These are phyloP conservation scores for Circaetus cinerascens DNA, from an alignment of 2,113 vertebrate genomes.

Conservation along the genomic window DNA sequence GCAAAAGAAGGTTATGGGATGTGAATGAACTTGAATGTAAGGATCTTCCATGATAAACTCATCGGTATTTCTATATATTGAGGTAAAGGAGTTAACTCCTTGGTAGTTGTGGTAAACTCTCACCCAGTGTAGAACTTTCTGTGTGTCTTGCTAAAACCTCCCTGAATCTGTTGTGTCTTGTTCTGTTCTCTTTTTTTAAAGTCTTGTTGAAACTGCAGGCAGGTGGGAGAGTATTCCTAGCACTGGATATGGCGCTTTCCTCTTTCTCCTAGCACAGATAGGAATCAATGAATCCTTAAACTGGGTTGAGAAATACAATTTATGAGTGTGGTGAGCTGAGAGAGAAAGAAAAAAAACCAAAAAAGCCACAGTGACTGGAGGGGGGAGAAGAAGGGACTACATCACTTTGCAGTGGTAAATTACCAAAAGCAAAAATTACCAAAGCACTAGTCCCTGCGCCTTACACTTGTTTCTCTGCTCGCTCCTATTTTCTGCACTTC, in stretches of 20 bases:
- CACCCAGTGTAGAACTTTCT: neutral
- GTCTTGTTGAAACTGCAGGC: neutral
- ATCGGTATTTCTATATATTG: neutral
- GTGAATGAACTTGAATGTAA: neutral
- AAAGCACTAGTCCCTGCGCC: neutral
- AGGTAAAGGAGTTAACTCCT: neutral
- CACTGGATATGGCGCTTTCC: neutral
- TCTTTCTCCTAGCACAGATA: neutral
- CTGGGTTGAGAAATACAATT: neutral
- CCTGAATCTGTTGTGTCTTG: neutral
- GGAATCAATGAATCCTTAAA: neutral
- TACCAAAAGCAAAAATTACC: neutral
- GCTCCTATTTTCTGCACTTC: neutral
- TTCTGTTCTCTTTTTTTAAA: neutral
- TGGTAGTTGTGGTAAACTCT: neutral
- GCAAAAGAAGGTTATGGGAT: neutral
- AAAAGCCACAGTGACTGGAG: too few species aligned
- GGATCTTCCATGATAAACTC: neutral
- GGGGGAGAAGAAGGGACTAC: neutral
- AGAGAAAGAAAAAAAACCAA: neutral
- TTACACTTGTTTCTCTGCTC: neutral
- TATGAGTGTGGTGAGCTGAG: neutral
- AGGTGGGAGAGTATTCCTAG: neutral
- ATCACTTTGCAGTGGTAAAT: neutral
- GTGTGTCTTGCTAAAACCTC: neutral